Evolutionary conservation across 2,888 invertebrate species (phyloP), one percentile per base, ranked within the genome.

Genomic region (Agriotes lineatus): DNA sequence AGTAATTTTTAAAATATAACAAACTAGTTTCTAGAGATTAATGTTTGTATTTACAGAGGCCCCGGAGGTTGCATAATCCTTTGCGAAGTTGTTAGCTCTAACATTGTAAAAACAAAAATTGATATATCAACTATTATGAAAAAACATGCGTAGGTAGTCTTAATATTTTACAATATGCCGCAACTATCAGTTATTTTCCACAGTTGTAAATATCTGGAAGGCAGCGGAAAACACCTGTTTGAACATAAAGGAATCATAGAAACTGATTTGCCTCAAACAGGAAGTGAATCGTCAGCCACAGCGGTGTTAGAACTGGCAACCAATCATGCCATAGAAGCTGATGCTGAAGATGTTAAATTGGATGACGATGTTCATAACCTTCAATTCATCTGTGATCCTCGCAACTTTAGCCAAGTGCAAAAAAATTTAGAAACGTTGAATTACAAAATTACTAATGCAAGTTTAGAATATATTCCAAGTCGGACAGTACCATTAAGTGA

Each of bases 341-440:
- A 90, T 0, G 91, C 91, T 0, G 91, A 92, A 81, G 92, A 93
- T 70, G 90, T 92, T 2, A 85, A 86, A 76, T 78, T 88, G 60
- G 66, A 85, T 0, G 83, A 87, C 44, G 79, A 82, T 0, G 77
- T 82, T 2, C 82, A 81, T 22, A 80, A 71, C 25, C 82, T 87
- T 14, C 78, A 90, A 87, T 92, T 93, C 78, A 76, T 85, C 2
- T 90, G 90, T 77, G 87, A 85, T 19, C 85, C 88, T 12, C 71
- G 79, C 0, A 80, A 84, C 52, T 77, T 90, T 20, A 77, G 76
- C 50, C 81, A 79, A 50, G 86, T 91, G 0, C 86, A 84, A 67
- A 82, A 78, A 10, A 82, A 83, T 48, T 80, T 93, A 50, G 83
- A 85, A 75, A 80, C 79, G 22, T 69, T 78, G 2, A 83, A 85